Evolutionary conservation across 1,140 invertebrate species (phyloP).

Genomic region (Aricia agestis): DNA sequence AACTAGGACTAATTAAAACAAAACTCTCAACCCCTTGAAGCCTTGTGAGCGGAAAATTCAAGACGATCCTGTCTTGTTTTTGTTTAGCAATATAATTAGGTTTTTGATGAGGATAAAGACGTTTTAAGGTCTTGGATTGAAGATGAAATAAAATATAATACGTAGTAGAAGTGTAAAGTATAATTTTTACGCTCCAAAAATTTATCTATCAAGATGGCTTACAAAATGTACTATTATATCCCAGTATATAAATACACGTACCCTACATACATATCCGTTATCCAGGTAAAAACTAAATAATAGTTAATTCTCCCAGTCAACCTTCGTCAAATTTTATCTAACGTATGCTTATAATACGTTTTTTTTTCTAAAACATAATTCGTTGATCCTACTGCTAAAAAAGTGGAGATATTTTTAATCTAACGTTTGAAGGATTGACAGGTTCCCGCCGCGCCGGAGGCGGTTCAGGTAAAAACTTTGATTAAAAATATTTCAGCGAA

Average conservation of each 20-base stretch:
- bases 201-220: background rate
- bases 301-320: conserved; percentile 44
- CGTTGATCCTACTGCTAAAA: conserved; percentile 71
- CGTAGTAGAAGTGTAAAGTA: too few species aligned
- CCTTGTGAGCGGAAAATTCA: background rate
- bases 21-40: background rate
- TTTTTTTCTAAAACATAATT: conserved; percentile 61
- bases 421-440: conserved; percentile 74
- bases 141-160: background rate
- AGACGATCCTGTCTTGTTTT: background rate
- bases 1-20: background rate
- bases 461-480: conserved; percentile 69
- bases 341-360: conserved; percentile 56
- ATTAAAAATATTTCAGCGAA: conserved; percentile 75
- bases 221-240: background rate
- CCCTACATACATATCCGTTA: conserved; percentile 8
- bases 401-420: conserved; percentile 74
- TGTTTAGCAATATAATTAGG: background rate
- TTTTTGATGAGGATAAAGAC: background rate
- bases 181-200: background rate
- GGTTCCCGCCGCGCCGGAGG: conserved; percentile 50
- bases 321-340: conserved; percentile 66
- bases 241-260: background rate
- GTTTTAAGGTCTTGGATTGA: background rate
- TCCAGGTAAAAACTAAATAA: conserved; percentile 35